Conservation (phyloP, 2,113 vertebrate species). For the Illadopsis cleaveri region DNA sequence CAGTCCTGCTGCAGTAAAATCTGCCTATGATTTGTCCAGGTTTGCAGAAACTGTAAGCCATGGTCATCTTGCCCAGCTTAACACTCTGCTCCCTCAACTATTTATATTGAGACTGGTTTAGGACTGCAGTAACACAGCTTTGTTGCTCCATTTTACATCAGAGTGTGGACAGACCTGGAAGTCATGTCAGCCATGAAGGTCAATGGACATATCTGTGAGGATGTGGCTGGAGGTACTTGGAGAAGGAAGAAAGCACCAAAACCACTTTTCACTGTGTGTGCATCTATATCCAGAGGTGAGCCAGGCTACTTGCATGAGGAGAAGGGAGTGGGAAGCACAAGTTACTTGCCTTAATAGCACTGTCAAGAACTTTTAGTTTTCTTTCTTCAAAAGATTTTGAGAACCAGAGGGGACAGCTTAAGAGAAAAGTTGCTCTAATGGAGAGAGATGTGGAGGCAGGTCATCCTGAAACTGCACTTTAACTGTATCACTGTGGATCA, state of each 20-base stretch:
- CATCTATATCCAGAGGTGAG: background rate
- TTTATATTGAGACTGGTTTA: background rate
- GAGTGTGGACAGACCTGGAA: accelerated
- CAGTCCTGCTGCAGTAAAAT: background rate
- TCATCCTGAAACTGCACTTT: constrained; percentile 3
- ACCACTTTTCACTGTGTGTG: background rate
- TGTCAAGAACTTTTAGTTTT: constrained; percentile 36
- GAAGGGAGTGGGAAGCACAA: background rate
- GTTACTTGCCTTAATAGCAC: constrained; percentile 10
- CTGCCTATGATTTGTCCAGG: background rate
- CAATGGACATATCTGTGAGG: background rate
- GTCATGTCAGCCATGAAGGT: accelerated
- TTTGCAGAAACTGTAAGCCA: background rate
- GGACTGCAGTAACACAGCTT: background rate
- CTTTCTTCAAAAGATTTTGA: constrained; percentile 11
- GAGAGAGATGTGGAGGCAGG: background rate
- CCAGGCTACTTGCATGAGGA: background rate
- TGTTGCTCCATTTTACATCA: background rate
- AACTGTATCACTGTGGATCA: background rate
- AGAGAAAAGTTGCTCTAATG: constrained; percentile 31
- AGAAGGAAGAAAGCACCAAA: background rate
- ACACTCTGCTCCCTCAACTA: background rate
- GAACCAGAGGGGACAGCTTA: constrained; percentile 40
- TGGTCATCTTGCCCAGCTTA: background rate
- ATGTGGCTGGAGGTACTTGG: background rate